These are phyloP conservation scores for Bubo bubo DNA, from an alignment of 2,113 vertebrate species.

Conservation along the genomic window DNA sequence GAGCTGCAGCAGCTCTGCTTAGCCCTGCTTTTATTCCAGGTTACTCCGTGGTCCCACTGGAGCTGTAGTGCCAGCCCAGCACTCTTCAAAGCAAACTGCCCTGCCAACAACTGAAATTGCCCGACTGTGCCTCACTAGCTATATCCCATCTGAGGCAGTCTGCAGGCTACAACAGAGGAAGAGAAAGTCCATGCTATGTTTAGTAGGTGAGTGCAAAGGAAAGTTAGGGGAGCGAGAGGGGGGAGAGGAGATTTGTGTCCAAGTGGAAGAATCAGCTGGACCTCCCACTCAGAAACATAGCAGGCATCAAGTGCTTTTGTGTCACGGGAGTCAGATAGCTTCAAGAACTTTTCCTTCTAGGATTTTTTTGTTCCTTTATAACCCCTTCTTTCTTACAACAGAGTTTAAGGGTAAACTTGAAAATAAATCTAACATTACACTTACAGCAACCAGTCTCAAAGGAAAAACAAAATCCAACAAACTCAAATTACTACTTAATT, in stretches of 20 bases:
- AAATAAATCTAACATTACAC: slow-evolving; percentile 32
- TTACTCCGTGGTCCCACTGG: background rate
- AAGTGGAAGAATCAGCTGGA: background rate
- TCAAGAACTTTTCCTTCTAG: background rate
- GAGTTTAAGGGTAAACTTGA: slow-evolving; percentile 54
- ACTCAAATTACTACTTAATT: slow-evolving; percentile 42
- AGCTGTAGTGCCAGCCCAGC: background rate
- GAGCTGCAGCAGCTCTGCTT: background rate
- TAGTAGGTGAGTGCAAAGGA: background rate
- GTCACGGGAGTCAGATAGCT: background rate
- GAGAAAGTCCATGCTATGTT: background rate
- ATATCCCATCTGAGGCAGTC: background rate
- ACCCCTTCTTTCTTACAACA: slow-evolving; percentile 40
- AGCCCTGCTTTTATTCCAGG: background rate
- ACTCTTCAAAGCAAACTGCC: background rate
- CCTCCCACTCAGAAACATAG: background rate
- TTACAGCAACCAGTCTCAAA: slow-evolving; percentile 45
- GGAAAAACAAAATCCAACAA: slow-evolving; percentile 4
- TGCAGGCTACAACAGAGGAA: background rate
- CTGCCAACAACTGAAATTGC: background rate
- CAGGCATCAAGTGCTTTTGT: background rate
- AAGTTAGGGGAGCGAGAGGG: background rate
- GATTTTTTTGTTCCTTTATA: slow-evolving; percentile 41
- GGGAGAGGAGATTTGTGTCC: background rate
- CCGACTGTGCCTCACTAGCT: background rate